A percentile compares a stretch with the other conserved stretches of the same genome.
These are phyloP conservation scores for Podocnemis expansa DNA, from an alignment of 2,113 vertebrate species.

Conservation along the genomic window DNA sequence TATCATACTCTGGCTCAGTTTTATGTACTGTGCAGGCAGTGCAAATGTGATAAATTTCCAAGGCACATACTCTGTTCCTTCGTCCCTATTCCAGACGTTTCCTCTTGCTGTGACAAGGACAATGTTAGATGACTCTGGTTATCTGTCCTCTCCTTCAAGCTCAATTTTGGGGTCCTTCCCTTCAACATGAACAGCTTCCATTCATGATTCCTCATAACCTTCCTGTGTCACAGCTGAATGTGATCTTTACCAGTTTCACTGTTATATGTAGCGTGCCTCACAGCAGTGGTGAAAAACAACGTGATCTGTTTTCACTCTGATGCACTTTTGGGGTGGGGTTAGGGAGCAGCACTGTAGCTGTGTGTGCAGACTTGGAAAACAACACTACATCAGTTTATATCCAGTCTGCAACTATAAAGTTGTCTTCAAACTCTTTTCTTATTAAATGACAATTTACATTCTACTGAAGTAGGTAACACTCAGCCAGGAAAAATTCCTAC, in stretches of 20 bases:
- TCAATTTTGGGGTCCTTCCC: neutral
- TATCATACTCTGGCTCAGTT: neutral
- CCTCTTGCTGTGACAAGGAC: neutral
- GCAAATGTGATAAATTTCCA: neutral
- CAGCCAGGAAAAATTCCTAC: neutral
- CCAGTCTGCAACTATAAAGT: neutral
- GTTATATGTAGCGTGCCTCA: neutral
- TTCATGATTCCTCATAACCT: neutral
- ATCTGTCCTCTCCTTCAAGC: rapidly evolving
- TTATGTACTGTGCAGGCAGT: neutral
- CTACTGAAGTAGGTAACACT: neutral
- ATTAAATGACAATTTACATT: neutral
- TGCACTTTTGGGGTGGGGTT: neutral
- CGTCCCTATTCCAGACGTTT: neutral
- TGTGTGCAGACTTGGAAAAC: no score
- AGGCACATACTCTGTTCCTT: rapidly evolving
- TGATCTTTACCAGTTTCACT: neutral
- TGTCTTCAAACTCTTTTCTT: neutral
- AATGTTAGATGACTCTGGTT: rapidly evolving
- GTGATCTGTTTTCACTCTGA: neutral
- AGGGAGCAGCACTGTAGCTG: neutral
- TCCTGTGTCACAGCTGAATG: neutral
- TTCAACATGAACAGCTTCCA: neutral
- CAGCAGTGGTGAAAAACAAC: neutral
- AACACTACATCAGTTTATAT: neutral